These are phyloP conservation scores for Rhynchophorus ferrugineus DNA, from an alignment of 1,140 invertebrate species.

Conservation along the genomic window DNA sequence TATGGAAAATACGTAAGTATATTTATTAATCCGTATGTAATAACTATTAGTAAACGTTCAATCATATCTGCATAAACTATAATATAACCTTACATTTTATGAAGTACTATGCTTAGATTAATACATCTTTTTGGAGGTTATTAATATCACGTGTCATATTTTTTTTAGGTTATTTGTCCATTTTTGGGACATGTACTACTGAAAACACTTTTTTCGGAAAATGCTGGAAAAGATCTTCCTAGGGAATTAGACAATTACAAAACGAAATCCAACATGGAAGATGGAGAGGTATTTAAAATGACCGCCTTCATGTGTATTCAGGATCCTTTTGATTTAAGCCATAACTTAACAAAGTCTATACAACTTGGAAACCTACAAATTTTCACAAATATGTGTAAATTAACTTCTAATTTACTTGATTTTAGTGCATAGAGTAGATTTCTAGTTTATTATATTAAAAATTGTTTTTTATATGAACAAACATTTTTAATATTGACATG, in stretches of 20 bases:
- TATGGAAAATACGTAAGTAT: conserved; percentile 32
- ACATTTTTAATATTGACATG: too few species aligned
- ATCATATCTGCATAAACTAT: too few species aligned
- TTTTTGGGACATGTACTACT: conserved; percentile 33
- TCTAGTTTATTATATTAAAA: neutral
- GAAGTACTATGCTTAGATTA: too few species aligned
- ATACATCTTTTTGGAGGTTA: too few species aligned
- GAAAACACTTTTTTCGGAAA: conserved; percentile 31
- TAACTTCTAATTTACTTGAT: too few species aligned
- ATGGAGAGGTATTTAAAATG: conserved; percentile 31
- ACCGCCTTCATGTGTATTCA: conserved; percentile 39
- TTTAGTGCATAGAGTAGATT: neutral
- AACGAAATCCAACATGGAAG: conserved; percentile 24
- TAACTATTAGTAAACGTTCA: neutral
- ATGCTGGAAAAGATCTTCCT: conserved; percentile 28
- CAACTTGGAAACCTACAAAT: conserved; percentile 22
- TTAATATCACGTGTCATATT: too few species aligned
- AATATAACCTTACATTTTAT: too few species aligned
- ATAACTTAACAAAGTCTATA: conserved; percentile 41
- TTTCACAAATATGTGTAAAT: conserved; percentile 30
- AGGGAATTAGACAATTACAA: conserved; percentile 35
- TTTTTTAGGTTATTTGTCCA: conserved; percentile 38
- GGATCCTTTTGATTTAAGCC: conserved; percentile 44
- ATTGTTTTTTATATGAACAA: neutral
- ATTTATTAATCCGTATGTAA: neutral